A percentile compares a stretch with the other conserved stretches of the same genome.
phyloP scores from a whole-genome alignment of 64 coral and sea anemone genomes.

The Pachyseris speciosa region DNA sequence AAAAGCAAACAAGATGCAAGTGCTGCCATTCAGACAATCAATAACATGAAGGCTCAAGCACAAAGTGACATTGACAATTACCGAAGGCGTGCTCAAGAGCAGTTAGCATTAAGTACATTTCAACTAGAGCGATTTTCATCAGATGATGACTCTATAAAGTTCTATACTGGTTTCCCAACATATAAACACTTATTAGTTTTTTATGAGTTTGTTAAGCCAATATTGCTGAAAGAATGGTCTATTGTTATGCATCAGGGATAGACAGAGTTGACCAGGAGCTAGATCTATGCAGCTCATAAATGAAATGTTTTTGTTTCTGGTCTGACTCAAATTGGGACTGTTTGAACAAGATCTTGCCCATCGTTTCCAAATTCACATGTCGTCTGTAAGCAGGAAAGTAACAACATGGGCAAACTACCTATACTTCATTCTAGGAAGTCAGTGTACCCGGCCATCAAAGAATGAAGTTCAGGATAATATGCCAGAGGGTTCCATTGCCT shows the following conservation, averaged over 20 bases:
- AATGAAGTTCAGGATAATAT: conserved; percentile 31
- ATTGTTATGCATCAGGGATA: conserved; percentile 35
- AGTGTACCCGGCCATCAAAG: conserved; percentile 51
- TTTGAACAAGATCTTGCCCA: conserved; percentile 72
- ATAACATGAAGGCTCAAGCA: too few relatives aligned
- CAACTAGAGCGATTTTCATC: too few relatives aligned
- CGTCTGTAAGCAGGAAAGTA: conserved; percentile 66
- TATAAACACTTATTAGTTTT: conserved; percentile 8
- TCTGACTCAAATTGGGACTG: conserved; percentile 31
- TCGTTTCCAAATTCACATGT: conserved; percentile 63
- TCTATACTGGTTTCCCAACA: too few relatives aligned
- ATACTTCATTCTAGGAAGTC: conserved; percentile 69
- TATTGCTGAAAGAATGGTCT: too few relatives aligned
- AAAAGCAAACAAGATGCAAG: too few relatives aligned
- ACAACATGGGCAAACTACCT: neutral
- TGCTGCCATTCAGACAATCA: too few relatives aligned
- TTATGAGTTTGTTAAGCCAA: neutral
- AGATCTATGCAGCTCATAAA: conserved; percentile 49
- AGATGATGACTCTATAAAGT: too few relatives aligned
- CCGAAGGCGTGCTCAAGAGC: too few relatives aligned
- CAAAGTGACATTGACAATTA: neutral
- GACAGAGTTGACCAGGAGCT: conserved; percentile 4
- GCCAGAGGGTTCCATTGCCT: conserved; percentile 48
- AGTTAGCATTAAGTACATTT: too few relatives aligned
- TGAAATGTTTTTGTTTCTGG: conserved; percentile 64